Base-by-base conservation (phyloP, 1,140 invertebrate genomes). In the Heliothis virescens region DNA sequence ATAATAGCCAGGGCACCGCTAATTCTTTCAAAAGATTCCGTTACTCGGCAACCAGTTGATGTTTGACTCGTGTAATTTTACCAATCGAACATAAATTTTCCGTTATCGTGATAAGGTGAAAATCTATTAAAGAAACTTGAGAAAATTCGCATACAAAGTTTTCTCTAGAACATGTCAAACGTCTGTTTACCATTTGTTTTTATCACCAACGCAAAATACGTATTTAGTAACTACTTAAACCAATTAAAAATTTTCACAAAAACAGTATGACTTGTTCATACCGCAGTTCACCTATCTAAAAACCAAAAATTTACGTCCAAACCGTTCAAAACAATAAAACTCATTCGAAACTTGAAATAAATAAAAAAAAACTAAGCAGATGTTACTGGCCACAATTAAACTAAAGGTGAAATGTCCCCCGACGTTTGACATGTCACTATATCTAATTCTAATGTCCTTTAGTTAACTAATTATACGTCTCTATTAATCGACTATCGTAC, bases 381-480 rank as follows among this genome's bases (percentile, higher is more conserved):
- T 80, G 79, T 74, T 62, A 52, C 26, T 63, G 59, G 55, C 62
- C 15, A 74, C 55, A 80, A 80, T 74, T 65, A 60, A 80, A 80
- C 55, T 57, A 80, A 80, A 80, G 41, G 79, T 57, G 59, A 74
- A 48, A 62, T 16, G 55, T 53, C 79, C 71, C 79, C 71, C 57
- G 73, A 74, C 41, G 34, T 60, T 80, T 62, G 41, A 74, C 13
- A 29, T 62, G 41, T 74, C 72, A 74, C 72, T 80, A 26, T 59
- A 59, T 63, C 79, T 57, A 80, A 80, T 74, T 63, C 79, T 57
- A 80, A 80, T 74, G 71, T 59, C 34, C 26, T 65, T 80, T 48
- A 48, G 34, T 34, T 26, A 16, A 80, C 67, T 80, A 80, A 74
- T 74, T 74, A 74, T 74, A 74, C 55, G 11, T 48, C 55, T 74